Evolutionary conservation across 2,113 vertebrate species (phyloP), one percentile per base, ranked within the genome.

Genomic region (Oreochromis niloticus): DNA sequence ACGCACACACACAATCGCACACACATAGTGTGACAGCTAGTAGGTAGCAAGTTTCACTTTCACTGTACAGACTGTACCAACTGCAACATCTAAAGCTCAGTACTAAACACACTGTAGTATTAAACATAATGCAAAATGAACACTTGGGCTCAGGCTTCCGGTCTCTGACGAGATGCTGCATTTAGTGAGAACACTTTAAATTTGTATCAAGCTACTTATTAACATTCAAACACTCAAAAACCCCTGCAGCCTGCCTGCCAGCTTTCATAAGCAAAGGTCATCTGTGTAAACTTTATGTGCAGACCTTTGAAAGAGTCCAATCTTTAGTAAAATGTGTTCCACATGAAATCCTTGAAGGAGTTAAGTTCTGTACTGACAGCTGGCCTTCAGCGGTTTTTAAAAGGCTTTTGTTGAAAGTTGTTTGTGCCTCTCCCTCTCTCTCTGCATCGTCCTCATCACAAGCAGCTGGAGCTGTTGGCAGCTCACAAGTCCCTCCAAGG

Each of bases 401-500:
- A 71, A 34, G 16, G 7, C 27, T 57, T 81, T 39, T 81, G 22
- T 41, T 81, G 6, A 43, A 57, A 52, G 14, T 6, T 41, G 6
- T 71, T 82, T 82, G n/a, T 86, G 27, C 19, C 9, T 6, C 32
- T 79, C 7, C 7, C 17, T 13, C 32, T 27, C 41, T 6, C 16
- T 24, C 50, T 56, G 24, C 66, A n/a, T 92, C 6, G 1, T 48
- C 46, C 9, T 81, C 87, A 66, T 85, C 84, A 24, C 59, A 81
- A 93, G 82, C 89, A 97, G 95, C 86, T 82, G 89, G 92, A 96
- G 84, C 88, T 93, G 84, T 95, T 97, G 0, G 94, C 95, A 1
- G 94, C 97, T 84, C 97, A 97, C 46, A 95, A 92, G 1, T 92
- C 95, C 83, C 97, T 99, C 85, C 97, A 97, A 66, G 96, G 95